Evolutionary conservation across 2,888 invertebrate genomes (phyloP), one percentile per base, ranked within the genome.

Genomic region (Drosophila melanosoma): DNA sequence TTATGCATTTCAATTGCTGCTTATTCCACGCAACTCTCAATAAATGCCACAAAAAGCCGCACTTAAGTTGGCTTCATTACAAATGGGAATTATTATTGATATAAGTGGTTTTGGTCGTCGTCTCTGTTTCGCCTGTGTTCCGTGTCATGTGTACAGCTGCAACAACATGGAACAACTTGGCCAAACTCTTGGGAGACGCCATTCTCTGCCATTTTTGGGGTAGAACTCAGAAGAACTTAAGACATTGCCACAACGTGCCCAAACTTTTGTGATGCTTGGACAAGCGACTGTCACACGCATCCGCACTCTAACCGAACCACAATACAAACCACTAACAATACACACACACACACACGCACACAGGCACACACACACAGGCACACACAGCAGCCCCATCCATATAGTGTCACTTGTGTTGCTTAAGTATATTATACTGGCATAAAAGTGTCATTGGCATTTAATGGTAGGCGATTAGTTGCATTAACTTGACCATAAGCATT

Each of bases 341-440:
- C 29, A 40, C 40, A 42, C 45, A 38, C 52, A 52, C 56, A 49
- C 49, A 62, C 58, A 57, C 58, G 2, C 23, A 23, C 23, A 23
- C 23, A 23, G 1, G 2, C 23, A 20, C 12, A 45, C 40, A 33
- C 54, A 29, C 38, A 40, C 42, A 42, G 54, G 33, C 52, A 29
- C 48, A 42, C 26, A 26, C 26, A 26, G 36, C 58, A 23, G 38
- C 56, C 33, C 26, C 20, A 17, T 32, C 12, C n/a, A 48, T 32
- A 17, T 53, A 54, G 60, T 79, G 67, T 70, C 77, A 74, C 60
- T 79, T 77, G 69, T 79, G 72, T 56, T 63, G 57, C 83, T 81
- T 73, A 79, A 90, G 90, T 90, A 90, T 90, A 90, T 90, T 90
- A 89, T 89, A 89, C 87, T 84, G 84, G 82, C 90, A 86, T 90